Evolutionary conservation across 2,888 invertebrate genomes (phyloP).

Genomic region (Siphlonurus alternatus): DNA sequence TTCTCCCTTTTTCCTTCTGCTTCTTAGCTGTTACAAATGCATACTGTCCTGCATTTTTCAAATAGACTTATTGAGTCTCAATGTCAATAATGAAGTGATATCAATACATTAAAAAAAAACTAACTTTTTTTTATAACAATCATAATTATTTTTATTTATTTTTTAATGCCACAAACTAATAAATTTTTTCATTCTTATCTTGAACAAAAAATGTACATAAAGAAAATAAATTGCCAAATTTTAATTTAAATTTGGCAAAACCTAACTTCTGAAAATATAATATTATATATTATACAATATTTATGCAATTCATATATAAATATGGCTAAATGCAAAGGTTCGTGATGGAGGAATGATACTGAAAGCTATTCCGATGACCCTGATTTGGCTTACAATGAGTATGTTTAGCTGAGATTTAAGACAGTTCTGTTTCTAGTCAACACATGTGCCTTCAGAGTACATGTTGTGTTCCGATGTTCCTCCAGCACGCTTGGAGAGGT

Average conservation of each 20-base stretch:
- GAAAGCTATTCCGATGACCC: background rate
- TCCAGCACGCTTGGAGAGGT: background rate
- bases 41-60: no score
- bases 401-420: background rate
- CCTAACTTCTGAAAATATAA: background rate
- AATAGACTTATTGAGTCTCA: no score
- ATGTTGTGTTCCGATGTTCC: background rate
- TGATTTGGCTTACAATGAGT: background rate
- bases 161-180: no score
- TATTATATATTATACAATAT: background rate
- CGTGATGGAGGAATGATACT: background rate
- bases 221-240: background rate
- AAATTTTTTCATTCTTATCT: background rate
- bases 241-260: background rate
- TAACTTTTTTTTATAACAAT: background rate
- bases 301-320: background rate
- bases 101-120: no score
- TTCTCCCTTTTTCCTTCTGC: no score
- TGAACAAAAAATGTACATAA: background rate
- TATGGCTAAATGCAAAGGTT: background rate
- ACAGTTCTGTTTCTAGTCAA: background rate
- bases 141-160: background rate
- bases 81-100: no score
- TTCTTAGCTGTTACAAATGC: no score
- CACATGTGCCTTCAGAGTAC: background rate